Base-by-base conservation (phyloP, 35 echinoderm and acorn worm genomes). In the Heliocidaris erythrogramma region DNA sequence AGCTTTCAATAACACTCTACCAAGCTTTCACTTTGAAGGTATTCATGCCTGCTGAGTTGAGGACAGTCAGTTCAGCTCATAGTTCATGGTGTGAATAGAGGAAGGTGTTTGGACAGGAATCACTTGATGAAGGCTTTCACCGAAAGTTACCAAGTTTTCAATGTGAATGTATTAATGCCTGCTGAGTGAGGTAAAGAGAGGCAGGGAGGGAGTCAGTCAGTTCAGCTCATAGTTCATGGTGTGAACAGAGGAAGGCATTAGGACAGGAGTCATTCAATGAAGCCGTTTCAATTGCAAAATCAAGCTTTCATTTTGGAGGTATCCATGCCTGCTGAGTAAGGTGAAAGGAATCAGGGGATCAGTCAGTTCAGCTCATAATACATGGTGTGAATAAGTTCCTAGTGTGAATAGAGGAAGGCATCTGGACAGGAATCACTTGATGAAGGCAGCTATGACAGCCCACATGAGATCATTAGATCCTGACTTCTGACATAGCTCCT, bases 391-490 rank as follows among this genome's bases (percentile, higher is more conserved):
- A 56, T 14, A 21, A 42, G 35, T 42, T 42, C 35, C 35, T 42
- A 3, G 35, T 42, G 35, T 42, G 35, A 42, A 42, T 1, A 21
- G 27, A 78, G 65, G 65, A 78, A 78, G 65, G 65, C 47, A 24
- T 32, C 59, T 14, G 59, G 50, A 24, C 9, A 35, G 48, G 27
- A 31, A 96, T 96, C 96, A 99, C 96, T 99, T 99, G 78, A 99
- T 96, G 93, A 99, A 99, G 17, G 98, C 97, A 27, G 98, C 97
- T 87, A 99, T 96, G 47, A 97, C 97, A 18, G 97, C 96, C 98
- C 98, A 99, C 96, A 99, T 96, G 4, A 96, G 94, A 27, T 99
- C 98, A 89, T 99, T 99, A 29, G 92, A 48, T 47, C 94, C 95
- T 11, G 90, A 7, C 65, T 99, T 99, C 95, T 95, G 96, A 49